phyloP scores from a whole-genome alignment of 2,113 vertebrate species.

The Plectropomus leopardus region DNA sequence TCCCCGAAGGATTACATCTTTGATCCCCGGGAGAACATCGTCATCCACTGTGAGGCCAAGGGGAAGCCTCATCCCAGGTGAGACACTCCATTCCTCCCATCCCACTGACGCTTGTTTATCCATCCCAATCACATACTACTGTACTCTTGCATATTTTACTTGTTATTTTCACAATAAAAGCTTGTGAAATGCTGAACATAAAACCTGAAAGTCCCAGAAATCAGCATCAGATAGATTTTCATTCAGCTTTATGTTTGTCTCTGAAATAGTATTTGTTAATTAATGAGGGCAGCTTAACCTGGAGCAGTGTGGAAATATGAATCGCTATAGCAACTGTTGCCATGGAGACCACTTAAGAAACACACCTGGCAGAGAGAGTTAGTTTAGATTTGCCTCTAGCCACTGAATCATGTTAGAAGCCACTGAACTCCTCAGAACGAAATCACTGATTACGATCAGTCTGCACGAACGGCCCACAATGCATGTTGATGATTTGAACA shows the following conservation, averaged over 20 bases:
- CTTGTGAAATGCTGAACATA: background rate
- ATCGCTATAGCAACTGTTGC: conserved; percentile 59
- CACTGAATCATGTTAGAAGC: conserved; percentile 10
- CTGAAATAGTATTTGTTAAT: conserved; percentile 14
- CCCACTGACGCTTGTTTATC: background rate
- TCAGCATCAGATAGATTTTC: conserved; percentile 5
- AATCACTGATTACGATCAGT: conserved; percentile 12
- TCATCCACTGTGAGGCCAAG: conserved; percentile 97
- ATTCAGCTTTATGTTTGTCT: background rate
- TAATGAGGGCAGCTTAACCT: conserved; percentile 21
- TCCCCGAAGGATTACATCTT: conserved; percentile 98
- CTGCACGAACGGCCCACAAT: background rate
- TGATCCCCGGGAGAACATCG: conserved; percentile 96
- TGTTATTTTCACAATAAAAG: background rate
- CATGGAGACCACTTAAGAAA: conserved; percentile 48
- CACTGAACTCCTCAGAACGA: background rate
- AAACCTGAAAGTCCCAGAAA: background rate
- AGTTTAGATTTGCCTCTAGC: conserved; percentile 11
- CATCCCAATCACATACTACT: background rate
- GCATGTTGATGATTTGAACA: background rate
- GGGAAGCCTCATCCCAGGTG: conserved; percentile 96
- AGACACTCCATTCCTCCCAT: background rate
- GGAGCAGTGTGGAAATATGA: conserved; percentile 40
- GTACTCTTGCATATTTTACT: background rate
- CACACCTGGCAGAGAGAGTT: conserved; percentile 42